Conservation (phyloP, 1,140 invertebrate genomes). For the Scaptodrosophila lebanonensis region DNA sequence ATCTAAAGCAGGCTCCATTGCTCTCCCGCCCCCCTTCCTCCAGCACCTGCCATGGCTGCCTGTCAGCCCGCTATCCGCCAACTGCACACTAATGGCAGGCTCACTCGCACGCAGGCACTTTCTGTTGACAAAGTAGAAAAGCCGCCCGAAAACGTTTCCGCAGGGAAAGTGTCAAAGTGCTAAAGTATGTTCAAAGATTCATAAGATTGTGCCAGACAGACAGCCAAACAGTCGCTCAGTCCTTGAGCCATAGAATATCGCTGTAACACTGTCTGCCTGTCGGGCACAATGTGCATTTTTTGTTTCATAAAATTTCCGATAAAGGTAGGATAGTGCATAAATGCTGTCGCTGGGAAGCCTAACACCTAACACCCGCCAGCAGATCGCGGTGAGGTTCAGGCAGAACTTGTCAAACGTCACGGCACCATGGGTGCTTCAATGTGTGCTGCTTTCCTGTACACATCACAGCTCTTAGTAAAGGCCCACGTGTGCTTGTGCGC, state of each 20-base stretch:
- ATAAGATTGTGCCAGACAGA: constrained; percentile 41
- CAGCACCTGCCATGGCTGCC: not conserved
- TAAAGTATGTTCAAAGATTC: constrained; percentile 73
- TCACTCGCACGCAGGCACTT: constrained; percentile 9
- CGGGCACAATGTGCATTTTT: too few relatives aligned
- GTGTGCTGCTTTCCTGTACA: constrained; percentile 14
- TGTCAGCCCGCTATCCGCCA: not conserved
- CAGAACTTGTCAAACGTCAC: constrained; percentile 1
- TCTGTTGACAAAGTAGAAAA: constrained; percentile 37
- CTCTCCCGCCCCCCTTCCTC: not conserved
- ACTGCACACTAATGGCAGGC: constrained; percentile 46
- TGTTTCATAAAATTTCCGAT: constrained; percentile 33
- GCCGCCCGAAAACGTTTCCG: constrained; percentile 42
- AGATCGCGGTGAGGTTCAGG: not conserved
- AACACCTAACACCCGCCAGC: too few relatives aligned
- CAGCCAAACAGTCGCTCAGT: not conserved
- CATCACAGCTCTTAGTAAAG: constrained; percentile 26
- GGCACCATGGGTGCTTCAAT: constrained; percentile 12
- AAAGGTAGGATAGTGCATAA: too few relatives aligned
- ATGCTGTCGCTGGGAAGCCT: too few relatives aligned
- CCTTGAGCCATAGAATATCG: constrained; percentile 1
- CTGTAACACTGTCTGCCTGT: constrained; percentile 3
- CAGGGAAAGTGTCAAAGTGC: constrained; percentile 64
- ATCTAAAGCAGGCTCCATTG: constrained; percentile 33
- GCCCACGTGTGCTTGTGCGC: constrained; percentile 42